Percentiles rank a stretch among this genome's conserved stretches.
phyloP scores from a whole-genome alignment of 1,140 invertebrate genomes.

The Micrasema minimum region DNA sequence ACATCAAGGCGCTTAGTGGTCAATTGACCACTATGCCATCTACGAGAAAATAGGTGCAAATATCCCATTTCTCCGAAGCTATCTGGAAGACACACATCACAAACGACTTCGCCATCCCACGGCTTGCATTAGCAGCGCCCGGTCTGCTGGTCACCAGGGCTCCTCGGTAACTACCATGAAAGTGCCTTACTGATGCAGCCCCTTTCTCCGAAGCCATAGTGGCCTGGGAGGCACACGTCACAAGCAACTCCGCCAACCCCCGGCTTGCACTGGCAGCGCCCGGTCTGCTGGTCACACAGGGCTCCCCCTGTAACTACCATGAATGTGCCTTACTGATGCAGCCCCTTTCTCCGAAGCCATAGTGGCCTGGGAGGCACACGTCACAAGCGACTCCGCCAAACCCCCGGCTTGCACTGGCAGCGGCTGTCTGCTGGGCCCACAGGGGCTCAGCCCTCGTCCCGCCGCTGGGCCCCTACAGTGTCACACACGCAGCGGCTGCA shows the following conservation, averaged over 20 bases:
- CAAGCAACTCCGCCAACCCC: constrained; percentile 87
- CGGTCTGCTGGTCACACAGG: constrained; percentile 80
- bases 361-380: constrained; percentile 81
- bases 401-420: constrained; percentile 87
- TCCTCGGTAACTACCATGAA: too few relatives aligned
- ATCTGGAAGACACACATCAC: constrained; percentile 81
- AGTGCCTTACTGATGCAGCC: constrained; percentile 88
- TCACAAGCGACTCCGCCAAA: constrained; percentile 86
- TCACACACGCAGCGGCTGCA: constrained; percentile 82
- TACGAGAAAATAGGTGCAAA: too few relatives aligned
- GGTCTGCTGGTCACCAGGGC: constrained; percentile 74
- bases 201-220: constrained; percentile 83
- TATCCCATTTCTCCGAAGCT: constrained; percentile 85
- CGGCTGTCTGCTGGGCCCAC: constrained; percentile 81
- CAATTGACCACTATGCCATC: too few relatives aligned
- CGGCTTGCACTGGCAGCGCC: constrained; percentile 86
- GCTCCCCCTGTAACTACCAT: too few relatives aligned
- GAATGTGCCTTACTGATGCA: constrained; percentile 87
- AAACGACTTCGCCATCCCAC: constrained; percentile 84
- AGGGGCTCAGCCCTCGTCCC: constrained; percentile 56
- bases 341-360: constrained; percentile 83
- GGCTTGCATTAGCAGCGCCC: constrained; percentile 88
- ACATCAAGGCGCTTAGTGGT: too few relatives aligned
- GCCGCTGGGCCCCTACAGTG: constrained; percentile 71
- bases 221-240: constrained; percentile 80